Evolutionary conservation across 2,888 invertebrate species (phyloP).

Genomic region (Adelognathus sp.): DNA sequence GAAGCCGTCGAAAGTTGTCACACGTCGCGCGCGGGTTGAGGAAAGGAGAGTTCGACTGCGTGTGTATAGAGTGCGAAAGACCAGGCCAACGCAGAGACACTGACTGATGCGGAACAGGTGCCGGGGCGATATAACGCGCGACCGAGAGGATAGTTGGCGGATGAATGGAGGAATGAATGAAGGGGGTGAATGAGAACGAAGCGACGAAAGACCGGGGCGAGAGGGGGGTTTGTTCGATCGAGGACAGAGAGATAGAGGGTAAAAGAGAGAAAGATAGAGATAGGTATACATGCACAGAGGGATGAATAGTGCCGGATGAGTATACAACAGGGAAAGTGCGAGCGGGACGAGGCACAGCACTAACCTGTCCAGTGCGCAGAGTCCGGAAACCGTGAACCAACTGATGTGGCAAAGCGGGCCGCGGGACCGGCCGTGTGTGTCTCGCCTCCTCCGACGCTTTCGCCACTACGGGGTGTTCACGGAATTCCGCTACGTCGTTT

Average conservation of each 20-base stretch:
- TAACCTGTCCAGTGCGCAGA: conserved; percentile 75
- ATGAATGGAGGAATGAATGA: conserved; percentile 60
- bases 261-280: neutral
- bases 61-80: neutral
- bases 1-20: conserved; percentile 1
- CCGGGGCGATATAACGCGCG: conserved; percentile 45
- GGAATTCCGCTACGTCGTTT: conserved; percentile 62
- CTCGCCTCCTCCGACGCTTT: conserved; percentile 67
- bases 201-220: conserved; percentile 57
- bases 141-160: conserved; percentile 2
- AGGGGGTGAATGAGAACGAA: conserved; percentile 73
- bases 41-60: neutral
- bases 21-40: neutral
- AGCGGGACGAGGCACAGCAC: conserved; percentile 51
- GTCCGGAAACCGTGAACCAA: conserved; percentile 79
- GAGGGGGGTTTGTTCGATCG: conserved; percentile 41
- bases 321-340: neutral
- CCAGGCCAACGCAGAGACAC: neutral
- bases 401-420: conserved; percentile 68
- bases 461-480: conserved; percentile 63
- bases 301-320: conserved; percentile 14
- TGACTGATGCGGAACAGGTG: conserved; percentile 59
- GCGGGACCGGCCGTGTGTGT: conserved; percentile 54
- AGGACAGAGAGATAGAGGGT: conserved; percentile 7
- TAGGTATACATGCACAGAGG: neutral